A percentile compares a stretch with the other conserved stretches of the same genome.
Conservation (phyloP, 1,140 invertebrate genomes). For the Leptopilina clavipes region DNA sequence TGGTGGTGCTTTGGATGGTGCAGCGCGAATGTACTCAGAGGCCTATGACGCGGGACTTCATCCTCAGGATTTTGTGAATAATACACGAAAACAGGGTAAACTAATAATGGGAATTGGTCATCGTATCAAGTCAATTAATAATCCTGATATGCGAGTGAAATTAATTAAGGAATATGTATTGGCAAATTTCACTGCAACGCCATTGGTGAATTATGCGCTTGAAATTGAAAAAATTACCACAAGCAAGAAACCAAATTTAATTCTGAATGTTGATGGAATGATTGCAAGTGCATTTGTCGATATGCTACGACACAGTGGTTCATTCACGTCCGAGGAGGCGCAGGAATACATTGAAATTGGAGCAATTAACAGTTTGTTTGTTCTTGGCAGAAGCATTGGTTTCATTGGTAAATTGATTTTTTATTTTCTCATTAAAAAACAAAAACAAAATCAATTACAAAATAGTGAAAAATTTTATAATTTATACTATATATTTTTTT, state of each 20-base stretch:
- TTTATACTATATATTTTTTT: too few species aligned
- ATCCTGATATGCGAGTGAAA: slow-evolving; percentile 98
- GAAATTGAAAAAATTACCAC: slow-evolving; percentile 99
- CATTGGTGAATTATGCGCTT: slow-evolving; percentile 94
- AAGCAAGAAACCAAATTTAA: slow-evolving; percentile 99
- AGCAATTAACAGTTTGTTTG: slow-evolving; percentile 98
- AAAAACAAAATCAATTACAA: too few species aligned
- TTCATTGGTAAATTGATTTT: slow-evolving; percentile 87
- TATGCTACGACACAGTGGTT: slow-evolving; percentile 92
- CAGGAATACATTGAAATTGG: slow-evolving; percentile 99
- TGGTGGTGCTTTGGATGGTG: slow-evolving; percentile 97
- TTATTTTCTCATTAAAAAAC: slow-evolving; percentile 28
- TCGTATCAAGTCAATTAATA: slow-evolving; percentile 99
- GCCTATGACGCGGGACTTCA: slow-evolving; percentile 95
- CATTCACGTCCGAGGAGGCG: slow-evolving; percentile 97
- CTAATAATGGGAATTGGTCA: slow-evolving; percentile 99
- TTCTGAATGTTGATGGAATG: slow-evolving; percentile 98
- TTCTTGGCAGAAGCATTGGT: slow-evolving; percentile 97
- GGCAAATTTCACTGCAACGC: slow-evolving; percentile 94
- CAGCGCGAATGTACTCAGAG: slow-evolving; percentile 96
- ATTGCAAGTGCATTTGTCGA: slow-evolving; percentile 99
- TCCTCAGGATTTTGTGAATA: slow-evolving; percentile 99
- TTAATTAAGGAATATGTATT: slow-evolving; percentile 97
- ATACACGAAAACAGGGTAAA: slow-evolving; percentile 96
- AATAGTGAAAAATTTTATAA: too few species aligned